Evolutionary conservation across 2,888 invertebrate genomes (phyloP).

Genomic region (Xestia rhomboidea): DNA sequence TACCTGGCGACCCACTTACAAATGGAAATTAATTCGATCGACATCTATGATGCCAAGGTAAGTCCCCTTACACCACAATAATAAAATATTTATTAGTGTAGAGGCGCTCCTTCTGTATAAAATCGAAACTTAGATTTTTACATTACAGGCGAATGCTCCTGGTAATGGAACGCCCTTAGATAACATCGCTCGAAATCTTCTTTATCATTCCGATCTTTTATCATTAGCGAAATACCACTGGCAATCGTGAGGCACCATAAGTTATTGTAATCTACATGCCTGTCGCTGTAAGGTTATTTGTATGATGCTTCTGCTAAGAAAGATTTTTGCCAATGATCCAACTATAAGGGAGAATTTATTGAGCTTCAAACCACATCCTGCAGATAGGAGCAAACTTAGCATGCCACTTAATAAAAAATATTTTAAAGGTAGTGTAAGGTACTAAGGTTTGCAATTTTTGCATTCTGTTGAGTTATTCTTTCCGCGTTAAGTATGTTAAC

Average conservation of each 20-base stretch:
- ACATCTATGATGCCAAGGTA: slow-evolving; percentile 80
- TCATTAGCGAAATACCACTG: background rate
- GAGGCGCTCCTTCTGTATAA: background rate
- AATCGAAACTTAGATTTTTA: background rate
- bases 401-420: background rate
- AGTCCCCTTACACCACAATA: background rate
- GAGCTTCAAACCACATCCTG: background rate
- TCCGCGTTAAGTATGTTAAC: background rate
- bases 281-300: background rate
- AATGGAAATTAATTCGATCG: slow-evolving; percentile 68
- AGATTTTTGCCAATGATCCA: background rate
- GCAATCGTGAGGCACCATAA: background rate
- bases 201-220: background rate
- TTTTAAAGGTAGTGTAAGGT: background rate
- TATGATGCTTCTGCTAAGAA: background rate
- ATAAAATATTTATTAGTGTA: background rate
- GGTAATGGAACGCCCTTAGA: background rate
- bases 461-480: background rate
- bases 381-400: background rate
- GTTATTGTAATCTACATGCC: background rate
- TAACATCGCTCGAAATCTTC: background rate
- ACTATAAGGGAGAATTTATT: background rate
- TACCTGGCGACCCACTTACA: slow-evolving; percentile 75
- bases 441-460: background rate
- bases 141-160: background rate